Percentiles rank a stretch among this genome's conserved stretches.
Evolutionary conservation across 2,797 vertebrate species (phyloP).

Genomic region (Martes flavigula): DNA sequence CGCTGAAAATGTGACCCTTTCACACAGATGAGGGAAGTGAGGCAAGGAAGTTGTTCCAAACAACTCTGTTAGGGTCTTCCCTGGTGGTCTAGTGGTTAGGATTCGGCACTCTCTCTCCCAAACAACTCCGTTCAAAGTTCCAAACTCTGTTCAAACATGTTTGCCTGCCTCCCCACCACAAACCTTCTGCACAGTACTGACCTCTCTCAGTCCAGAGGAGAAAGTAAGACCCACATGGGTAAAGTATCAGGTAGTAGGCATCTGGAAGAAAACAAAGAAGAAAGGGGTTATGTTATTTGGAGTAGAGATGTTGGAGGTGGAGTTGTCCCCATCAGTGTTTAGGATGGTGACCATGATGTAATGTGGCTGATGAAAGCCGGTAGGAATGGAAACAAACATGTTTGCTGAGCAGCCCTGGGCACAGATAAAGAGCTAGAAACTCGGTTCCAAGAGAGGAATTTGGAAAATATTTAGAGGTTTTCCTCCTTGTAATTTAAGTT

Average conservation of each 20-base stretch:
- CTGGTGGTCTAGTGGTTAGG: too few species aligned
- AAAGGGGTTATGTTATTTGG: background rate
- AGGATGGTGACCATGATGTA: background rate
- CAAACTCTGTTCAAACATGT: background rate
- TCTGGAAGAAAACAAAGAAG: background rate
- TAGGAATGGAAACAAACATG: background rate
- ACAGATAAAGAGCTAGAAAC: background rate
- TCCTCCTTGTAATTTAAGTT: conserved; percentile 22
- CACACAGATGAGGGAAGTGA: background rate
- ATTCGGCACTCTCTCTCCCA: too few species aligned
- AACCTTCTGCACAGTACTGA: background rate
- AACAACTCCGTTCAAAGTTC: background rate
- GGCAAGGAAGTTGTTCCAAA: background rate
- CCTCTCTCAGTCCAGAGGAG: background rate
- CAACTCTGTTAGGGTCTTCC: background rate
- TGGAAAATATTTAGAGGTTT: conserved; percentile 1
- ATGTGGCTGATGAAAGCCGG: background rate
- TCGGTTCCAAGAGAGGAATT: background rate
- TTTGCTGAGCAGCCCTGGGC: background rate
- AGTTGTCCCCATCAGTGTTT: background rate
- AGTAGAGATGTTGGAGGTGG: background rate
- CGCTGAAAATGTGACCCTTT: background rate
- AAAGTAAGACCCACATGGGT: background rate
- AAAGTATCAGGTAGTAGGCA: background rate
- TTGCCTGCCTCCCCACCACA: background rate